These are phyloP conservation scores for Cydia strobilella DNA, from an alignment of 1,140 invertebrate species.

Conservation along the genomic window DNA sequence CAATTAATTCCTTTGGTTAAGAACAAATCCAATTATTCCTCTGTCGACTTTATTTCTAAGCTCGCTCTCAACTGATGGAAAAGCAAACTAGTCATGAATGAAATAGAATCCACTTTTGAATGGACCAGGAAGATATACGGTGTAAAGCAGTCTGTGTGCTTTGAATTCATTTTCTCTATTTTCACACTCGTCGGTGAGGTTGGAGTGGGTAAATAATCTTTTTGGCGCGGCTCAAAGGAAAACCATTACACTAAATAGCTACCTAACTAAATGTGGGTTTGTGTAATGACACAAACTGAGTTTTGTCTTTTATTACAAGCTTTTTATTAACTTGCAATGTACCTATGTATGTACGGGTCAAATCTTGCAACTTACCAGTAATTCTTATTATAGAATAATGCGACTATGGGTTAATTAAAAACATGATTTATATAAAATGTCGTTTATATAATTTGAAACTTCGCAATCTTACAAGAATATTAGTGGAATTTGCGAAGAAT, in stretches of 20 bases:
- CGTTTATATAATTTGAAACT: too few species aligned
- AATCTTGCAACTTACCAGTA: too few species aligned
- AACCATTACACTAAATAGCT: conserved; percentile 1
- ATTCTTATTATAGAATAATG: too few species aligned
- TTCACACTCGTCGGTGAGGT: background rate
- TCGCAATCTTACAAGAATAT: too few species aligned
- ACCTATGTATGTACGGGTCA: too few species aligned
- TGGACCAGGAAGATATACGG: background rate
- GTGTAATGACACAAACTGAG: background rate
- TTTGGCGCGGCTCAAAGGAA: background rate
- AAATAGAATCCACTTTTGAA: background rate
- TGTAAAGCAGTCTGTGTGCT: background rate
- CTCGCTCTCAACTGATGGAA: background rate
- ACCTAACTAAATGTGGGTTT: background rate
- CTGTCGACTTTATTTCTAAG: background rate
- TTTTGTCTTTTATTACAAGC: background rate
- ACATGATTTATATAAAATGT: too few species aligned
- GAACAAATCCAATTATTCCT: background rate
- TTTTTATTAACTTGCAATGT: too few species aligned
- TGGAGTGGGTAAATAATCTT: background rate
- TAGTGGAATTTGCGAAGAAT: too few species aligned
- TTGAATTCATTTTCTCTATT: background rate
- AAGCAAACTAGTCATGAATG: background rate
- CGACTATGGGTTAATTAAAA: too few species aligned
- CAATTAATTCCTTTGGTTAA: conserved; percentile 11